These are phyloP conservation scores for Sebastolobus altivelis DNA, from an alignment of 2,797 vertebrate genomes.

Conservation along the genomic window DNA sequence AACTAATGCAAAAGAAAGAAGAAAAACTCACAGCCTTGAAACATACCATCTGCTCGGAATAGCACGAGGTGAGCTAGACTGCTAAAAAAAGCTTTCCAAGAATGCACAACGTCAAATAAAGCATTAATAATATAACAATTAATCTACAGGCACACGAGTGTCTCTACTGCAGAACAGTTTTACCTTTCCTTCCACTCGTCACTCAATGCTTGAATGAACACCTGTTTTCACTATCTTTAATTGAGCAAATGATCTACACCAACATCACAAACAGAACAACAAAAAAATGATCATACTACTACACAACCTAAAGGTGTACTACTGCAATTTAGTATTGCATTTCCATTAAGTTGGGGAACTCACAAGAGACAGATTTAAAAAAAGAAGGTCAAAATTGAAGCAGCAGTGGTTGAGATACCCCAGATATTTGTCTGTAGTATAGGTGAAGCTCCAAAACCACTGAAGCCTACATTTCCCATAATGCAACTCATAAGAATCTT, in stretches of 20 bases:
- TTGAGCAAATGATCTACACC: background rate
- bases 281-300: background rate
- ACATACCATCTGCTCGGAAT: background rate
- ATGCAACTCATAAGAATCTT: background rate
- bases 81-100: background rate
- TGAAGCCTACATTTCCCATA: slow-evolving; percentile 2
- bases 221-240: background rate
- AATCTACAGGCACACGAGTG: background rate
- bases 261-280: background rate
- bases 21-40: background rate
- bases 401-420: background rate
- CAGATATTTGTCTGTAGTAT: background rate
- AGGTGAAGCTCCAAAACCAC: background rate
- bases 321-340: background rate
- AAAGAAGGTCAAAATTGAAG: background rate
- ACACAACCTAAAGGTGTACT: background rate
- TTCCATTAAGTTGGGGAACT: no score
- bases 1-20: background rate
- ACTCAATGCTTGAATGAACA: background rate
- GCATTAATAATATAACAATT: background rate
- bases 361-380: background rate
- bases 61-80: background rate
- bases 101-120: background rate
- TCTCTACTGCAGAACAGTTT: background rate
- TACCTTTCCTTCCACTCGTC: background rate